Evolutionary conservation across 2,797 vertebrate genomes (phyloP).

Genomic region (Amniataba percoides): DNA sequence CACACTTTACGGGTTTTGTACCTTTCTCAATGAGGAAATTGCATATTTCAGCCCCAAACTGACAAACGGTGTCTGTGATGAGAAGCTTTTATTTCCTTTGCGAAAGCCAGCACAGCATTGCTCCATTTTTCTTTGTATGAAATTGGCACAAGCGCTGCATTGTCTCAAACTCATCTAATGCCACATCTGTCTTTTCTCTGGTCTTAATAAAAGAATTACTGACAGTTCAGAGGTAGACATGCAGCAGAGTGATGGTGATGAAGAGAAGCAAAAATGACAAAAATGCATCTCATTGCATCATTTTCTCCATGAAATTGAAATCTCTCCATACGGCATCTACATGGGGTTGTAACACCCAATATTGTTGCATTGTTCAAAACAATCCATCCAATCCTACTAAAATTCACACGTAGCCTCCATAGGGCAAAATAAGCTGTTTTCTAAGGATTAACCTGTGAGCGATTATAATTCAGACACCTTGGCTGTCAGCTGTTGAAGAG

Average conservation of each 20-base stretch:
- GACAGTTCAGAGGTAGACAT: background rate
- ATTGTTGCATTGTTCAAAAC: too few relatives aligned
- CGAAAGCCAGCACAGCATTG: background rate
- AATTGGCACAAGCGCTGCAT: background rate
- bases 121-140: background rate
- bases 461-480: background rate
- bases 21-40: background rate
- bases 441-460: background rate
- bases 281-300: background rate
- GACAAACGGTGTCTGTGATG: background rate
- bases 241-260: background rate
- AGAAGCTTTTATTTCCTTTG: background rate
- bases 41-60: background rate
- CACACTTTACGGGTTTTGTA: background rate
- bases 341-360: too few relatives aligned
- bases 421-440: background rate
- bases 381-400: background rate
- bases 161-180: background rate
- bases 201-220: background rate
- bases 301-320: background rate
- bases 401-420: background rate
- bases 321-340: background rate
- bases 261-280: background rate
- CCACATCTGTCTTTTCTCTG: constrained; percentile 22
- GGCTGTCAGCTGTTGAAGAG: background rate